These are phyloP conservation scores for Yasuhikotakia modesta DNA, from an alignment of 2,797 vertebrate species.

Conservation along the genomic window DNA sequence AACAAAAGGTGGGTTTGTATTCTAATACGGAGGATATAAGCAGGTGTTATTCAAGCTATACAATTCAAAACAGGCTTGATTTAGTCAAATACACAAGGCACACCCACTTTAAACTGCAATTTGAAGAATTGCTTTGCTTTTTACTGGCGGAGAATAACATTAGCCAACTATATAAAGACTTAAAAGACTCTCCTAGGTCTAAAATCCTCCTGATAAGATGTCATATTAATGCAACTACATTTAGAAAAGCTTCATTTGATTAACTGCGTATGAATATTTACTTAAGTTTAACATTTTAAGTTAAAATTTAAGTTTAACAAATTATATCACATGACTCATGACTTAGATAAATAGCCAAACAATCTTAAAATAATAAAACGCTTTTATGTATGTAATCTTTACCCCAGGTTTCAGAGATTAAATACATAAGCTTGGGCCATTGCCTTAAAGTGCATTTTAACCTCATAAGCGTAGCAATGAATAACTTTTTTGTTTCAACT, in stretches of 20 bases:
- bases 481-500: constrained; percentile 75
- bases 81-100: neutral
- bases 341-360: neutral
- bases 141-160: neutral
- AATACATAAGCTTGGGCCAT: neutral
- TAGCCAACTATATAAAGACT: no score
- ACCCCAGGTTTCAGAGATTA: constrained; percentile 1
- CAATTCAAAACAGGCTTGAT: neutral
- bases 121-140: neutral
- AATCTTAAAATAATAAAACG: neutral
- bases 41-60: neutral
- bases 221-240: neutral
- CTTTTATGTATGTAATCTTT: constrained; percentile 4
- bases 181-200: neutral
- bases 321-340: neutral
- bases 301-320: no score
- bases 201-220: neutral
- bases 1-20: neutral
- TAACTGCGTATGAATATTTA: neutral
- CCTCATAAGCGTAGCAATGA: constrained; percentile 65
- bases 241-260: neutral
- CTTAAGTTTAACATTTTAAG: neutral
- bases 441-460: constrained; percentile 61
- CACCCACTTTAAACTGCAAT: neutral
- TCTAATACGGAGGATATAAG: neutral